Percentiles rank a stretch among this genome's conserved stretches.
Conservation (phyloP, 2,113 vertebrate species). For the Marmota monax region DNA sequence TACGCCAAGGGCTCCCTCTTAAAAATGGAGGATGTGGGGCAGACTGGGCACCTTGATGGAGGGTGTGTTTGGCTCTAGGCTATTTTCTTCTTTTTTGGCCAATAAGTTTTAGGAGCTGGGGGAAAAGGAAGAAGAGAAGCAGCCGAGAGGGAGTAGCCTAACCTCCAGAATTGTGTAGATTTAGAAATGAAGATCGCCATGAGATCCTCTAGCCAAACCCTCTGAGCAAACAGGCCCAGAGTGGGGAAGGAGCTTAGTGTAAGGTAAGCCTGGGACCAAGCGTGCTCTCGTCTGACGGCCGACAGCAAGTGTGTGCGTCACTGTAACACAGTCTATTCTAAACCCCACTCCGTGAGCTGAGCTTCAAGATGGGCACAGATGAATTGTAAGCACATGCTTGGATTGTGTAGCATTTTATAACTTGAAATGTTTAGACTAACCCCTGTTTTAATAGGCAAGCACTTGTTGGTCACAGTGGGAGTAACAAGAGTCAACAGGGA, state of each 20-base stretch:
- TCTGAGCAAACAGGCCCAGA: neutral
- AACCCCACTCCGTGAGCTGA: neutral
- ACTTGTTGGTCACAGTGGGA: neutral
- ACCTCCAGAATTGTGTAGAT: no score
- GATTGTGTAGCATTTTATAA: accelerated
- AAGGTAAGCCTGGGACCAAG: neutral
- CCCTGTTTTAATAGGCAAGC: neutral
- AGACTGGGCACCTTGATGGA: accelerated
- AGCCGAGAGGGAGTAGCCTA: neutral
- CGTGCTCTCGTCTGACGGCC: no score
- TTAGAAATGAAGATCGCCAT: neutral
- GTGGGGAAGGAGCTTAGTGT: neutral
- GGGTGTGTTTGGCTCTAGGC: neutral
- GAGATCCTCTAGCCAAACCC: neutral
- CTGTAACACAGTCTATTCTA: no score
- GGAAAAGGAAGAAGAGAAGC: no score
- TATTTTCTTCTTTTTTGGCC: neutral
- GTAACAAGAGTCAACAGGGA: neutral
- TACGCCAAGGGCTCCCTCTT: neutral
- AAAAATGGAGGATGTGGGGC: neutral
- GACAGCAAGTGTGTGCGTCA: accelerated
- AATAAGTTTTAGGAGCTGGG: neutral
- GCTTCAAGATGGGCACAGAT: neutral
- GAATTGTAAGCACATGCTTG: no score
- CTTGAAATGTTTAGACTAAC: neutral